These are phyloP conservation scores for Coregonus suidteri DNA, from an alignment of 2,797 vertebrate genomes.

Conservation along the genomic window DNA sequence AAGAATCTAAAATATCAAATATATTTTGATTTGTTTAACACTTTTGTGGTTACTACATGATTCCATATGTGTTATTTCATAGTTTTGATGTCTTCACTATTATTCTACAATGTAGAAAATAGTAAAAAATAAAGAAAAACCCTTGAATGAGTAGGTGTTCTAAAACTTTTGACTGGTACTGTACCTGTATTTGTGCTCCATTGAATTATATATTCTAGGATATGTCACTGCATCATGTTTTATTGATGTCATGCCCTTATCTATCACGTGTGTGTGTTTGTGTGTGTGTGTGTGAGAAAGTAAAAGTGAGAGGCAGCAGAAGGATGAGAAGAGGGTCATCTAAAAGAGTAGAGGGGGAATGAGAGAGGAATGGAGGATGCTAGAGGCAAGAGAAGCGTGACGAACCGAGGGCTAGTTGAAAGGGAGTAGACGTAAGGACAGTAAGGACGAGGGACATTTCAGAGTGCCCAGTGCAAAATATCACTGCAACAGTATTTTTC, in stretches of 20 bases:
- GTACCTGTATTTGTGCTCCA: neutral
- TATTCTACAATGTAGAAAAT: too few species aligned
- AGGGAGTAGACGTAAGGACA: neutral
- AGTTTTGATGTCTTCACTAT: too few species aligned
- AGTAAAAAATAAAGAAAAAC: too few species aligned
- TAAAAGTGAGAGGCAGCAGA: too few species aligned
- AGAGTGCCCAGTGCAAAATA: neutral
- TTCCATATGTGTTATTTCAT: too few species aligned
- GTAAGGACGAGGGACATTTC: neutral
- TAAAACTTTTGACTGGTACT: too few species aligned
- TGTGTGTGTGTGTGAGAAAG: neutral
- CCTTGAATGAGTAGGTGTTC: too few species aligned
- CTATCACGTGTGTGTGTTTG: neutral
- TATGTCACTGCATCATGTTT: neutral
- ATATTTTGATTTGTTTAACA: too few species aligned
- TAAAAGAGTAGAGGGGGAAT: neutral
- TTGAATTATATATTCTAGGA: conserved; percentile 12
- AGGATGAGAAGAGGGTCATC: neutral
- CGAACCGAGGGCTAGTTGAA: neutral
- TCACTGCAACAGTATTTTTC: neutral
- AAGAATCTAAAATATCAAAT: too few species aligned
- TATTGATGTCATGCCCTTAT: neutral
- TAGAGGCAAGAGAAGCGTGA: neutral
- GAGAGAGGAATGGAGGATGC: neutral
- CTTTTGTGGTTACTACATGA: too few species aligned